These are phyloP conservation scores for Coilia nasus DNA, from an alignment of 2,797 vertebrate species.

Conservation along the genomic window DNA sequence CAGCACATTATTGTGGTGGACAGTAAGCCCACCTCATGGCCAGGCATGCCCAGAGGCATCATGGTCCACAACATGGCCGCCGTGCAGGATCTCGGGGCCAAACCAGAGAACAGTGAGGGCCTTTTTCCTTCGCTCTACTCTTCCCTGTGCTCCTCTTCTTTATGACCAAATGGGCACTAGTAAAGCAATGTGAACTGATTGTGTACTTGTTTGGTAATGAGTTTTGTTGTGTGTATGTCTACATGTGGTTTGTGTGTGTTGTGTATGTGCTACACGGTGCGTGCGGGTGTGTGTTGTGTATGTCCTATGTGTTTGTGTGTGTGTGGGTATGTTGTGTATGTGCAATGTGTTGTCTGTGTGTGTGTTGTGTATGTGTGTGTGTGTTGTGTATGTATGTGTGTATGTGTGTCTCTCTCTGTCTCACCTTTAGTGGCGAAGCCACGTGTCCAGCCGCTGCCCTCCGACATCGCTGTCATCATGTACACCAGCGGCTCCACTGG, in stretches of 20 bases:
- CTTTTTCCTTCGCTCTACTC: background rate
- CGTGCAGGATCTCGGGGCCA: conserved; percentile 90
- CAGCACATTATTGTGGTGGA: conserved; percentile 91
- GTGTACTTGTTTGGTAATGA: background rate
- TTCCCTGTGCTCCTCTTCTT: too few species aligned
- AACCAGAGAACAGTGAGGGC: conserved; percentile 77
- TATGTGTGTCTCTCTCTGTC: conserved; percentile 25
- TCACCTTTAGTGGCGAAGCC: conserved; percentile 70
- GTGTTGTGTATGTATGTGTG: background rate
- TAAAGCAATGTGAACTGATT: background rate
- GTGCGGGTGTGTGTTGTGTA: conserved; percentile 13
- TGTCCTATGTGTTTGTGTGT: background rate
- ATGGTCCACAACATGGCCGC: conserved; percentile 87
- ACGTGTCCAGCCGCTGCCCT: conserved; percentile 75
- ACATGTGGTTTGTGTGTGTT: background rate
- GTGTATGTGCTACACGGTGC: background rate
- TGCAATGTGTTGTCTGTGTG: background rate
- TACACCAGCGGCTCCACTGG: conserved; percentile 98
- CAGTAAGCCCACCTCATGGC: conserved; percentile 80
- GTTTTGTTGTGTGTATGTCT: too few species aligned
- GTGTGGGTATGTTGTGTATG: too few species aligned
- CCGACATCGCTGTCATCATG: conserved; percentile 95
- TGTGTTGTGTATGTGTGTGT: background rate
- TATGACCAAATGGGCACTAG: background rate
- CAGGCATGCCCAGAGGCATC: conserved; percentile 86